Evolutionary conservation across 2,113 vertebrate genomes (phyloP), one percentile per base, ranked within the genome.

Genomic region (Grammomys surdaster): DNA sequence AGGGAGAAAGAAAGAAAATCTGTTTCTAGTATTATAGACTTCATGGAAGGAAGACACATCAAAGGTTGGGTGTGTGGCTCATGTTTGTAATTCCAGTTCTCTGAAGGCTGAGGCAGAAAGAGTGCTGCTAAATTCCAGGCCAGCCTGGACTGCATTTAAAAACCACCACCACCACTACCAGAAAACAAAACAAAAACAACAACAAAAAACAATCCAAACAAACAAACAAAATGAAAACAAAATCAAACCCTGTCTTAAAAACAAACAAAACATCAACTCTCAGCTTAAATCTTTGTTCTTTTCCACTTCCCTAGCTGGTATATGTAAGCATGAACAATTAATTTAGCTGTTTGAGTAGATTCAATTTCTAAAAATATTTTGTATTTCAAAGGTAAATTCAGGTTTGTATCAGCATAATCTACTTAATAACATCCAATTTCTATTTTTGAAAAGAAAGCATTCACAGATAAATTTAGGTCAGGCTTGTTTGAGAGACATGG

Each of bases 231-330:
- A 51, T 10, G 10, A 51, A 11, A 51, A 51, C 51, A 51, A 40
- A 70, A 2, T 12, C 17, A n/a, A 72, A 19, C 16, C 36, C 36
- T 46, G 8, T 63, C 40, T 65, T 28, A 85, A 82, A 56, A 81
- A 77, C 43, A 78, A 43, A 43, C 56, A 43, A 16, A 26, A 56
- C 3, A 0, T 48, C 54, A n/a, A 82, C n/a, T 69, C 80, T 84
- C 20, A 40, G 58, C 77, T 60, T 31, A 85, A 88, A 58, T 88
- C 46, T 93, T 93, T 91, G 46, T 26, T 90, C 48, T 94, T 88
- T 97, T 60, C 56, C 16, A 88, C 33, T 91, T 93, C 92, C 58
- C 63, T 65, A 36, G 4, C 75, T 80, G 40, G 22, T 95, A 69
- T 82, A 33, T 22, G 4, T 13, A 16, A 63, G 9, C 28, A 56